Evolutionary conservation across 2,797 vertebrate species (phyloP).

Genomic region (Linurgus olivaceus): DNA sequence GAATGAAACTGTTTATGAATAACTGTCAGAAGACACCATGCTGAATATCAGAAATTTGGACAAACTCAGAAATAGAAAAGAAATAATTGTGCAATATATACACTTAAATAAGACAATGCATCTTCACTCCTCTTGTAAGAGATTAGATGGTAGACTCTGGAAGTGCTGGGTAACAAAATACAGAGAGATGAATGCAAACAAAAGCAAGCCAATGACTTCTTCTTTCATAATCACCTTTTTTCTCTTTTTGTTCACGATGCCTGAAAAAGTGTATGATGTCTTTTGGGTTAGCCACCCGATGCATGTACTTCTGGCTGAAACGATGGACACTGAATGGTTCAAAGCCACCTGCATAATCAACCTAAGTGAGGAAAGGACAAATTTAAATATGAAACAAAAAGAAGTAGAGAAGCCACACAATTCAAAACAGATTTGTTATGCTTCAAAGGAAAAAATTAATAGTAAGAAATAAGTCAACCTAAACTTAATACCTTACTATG

Average conservation of each 20-base stretch:
- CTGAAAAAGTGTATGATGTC: slow-evolving; percentile 93
- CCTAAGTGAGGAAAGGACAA: slow-evolving; percentile 70
- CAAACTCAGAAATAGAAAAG: neutral
- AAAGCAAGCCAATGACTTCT: neutral
- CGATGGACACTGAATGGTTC: slow-evolving; percentile 89
- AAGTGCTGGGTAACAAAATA: neutral
- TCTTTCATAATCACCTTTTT: slow-evolving; percentile 77
- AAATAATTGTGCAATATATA: neutral
- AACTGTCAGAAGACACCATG: neutral
- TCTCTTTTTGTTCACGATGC: slow-evolving; percentile 85
- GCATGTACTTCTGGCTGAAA: slow-evolving; percentile 95
- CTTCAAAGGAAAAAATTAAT: neutral
- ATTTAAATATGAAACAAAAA: neutral
- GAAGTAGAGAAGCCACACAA: neutral
- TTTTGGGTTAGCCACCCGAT: slow-evolving; percentile 92
- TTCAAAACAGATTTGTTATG: neutral
- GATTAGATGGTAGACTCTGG: neutral
- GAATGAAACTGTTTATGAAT: neutral
- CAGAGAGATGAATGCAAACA: neutral
- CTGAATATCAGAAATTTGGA: neutral
- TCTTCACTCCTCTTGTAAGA: neutral
- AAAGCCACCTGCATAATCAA: slow-evolving; percentile 95
- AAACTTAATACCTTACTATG: neutral
- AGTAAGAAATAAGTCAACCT: neutral
- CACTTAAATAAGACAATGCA: neutral